Conservation (phyloP, 2,888 invertebrate species). For the Protonemura montana region DNA sequence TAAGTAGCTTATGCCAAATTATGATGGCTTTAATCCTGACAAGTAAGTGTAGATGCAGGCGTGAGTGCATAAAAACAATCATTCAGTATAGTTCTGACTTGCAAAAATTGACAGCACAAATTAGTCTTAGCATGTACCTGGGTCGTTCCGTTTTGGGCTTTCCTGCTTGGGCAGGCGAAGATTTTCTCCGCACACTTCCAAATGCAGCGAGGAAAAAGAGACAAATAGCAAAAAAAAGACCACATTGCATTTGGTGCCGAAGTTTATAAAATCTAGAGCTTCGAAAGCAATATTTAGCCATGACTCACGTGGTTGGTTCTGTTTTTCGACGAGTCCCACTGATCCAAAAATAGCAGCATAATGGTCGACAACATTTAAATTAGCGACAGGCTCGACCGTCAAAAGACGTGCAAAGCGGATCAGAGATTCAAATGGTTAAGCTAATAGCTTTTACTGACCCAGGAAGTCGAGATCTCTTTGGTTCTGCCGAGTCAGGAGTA, state of each 20-base stretch:
- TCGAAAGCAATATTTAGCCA: neutral
- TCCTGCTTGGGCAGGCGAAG: constrained; percentile 67
- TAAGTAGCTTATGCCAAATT: too few relatives aligned
- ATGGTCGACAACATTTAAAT: neutral
- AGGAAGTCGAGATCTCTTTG: constrained; percentile 14
- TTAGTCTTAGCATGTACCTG: neutral
- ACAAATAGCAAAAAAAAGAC: constrained; percentile 52
- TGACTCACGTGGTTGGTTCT: constrained; percentile 59
- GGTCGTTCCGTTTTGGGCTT: constrained; percentile 43
- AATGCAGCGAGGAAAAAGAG: constrained; percentile 57
- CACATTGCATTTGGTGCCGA: neutral
- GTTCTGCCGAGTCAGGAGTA: constrained; percentile 58
- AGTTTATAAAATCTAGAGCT: neutral
- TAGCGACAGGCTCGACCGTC: constrained; percentile 3
- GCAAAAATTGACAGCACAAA: constrained; percentile 20
- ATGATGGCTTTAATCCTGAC: too few relatives aligned
- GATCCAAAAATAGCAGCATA: constrained; percentile 54
- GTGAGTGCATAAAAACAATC: neutral
- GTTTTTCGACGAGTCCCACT: constrained; percentile 58
- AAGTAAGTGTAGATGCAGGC: too few relatives aligned
- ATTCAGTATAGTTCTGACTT: constrained; percentile 25
- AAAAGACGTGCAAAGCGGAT: neutral
- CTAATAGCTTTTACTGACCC: constrained; percentile 21
- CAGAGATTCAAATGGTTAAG: neutral
- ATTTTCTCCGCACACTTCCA: constrained; percentile 76